Evolutionary conservation across 2,113 vertebrate genomes (phyloP).

Genomic region (Alethe castanea): DNA sequence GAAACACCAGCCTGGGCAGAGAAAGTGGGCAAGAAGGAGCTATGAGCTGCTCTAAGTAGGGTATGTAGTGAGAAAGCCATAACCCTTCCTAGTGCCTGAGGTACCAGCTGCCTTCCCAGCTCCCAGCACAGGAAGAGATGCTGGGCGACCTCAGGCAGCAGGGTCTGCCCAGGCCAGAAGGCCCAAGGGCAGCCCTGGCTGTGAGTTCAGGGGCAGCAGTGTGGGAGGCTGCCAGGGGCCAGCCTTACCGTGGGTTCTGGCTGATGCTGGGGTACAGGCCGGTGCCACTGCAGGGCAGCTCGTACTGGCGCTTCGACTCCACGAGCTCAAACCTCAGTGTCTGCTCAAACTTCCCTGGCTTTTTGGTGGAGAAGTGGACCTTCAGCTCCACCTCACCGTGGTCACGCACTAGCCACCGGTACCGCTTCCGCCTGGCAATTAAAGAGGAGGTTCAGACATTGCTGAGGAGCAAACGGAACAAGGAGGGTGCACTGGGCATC

Average conservation of each 20-base stretch:
- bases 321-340: constrained; percentile 84
- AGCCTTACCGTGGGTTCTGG: constrained; percentile 78
- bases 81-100: not conserved
- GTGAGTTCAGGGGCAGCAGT: not conserved
- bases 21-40: not conserved
- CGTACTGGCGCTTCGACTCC: constrained; percentile 76
- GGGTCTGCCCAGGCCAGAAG: not conserved
- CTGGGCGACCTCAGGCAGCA: not conserved
- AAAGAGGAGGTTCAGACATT: not conserved
- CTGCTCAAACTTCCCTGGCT: constrained; percentile 78
- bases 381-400: constrained; percentile 70
- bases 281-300: constrained; percentile 78
- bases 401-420: constrained; percentile 86
- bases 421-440: constrained; percentile 68
- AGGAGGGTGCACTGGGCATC: not conserved
- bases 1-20: constrained; percentile 79
- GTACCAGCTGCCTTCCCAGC: not conserved
- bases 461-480: not conserved
- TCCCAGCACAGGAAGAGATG: not conserved
- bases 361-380: constrained; percentile 77
- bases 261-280: constrained; percentile 84
- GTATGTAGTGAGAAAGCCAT: not conserved
- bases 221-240: not conserved
- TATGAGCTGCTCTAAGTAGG: not conserved
- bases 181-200: not conserved